phyloP scores from a whole-genome alignment of 1,140 invertebrate species.

The Tetramorium simillimum region DNA sequence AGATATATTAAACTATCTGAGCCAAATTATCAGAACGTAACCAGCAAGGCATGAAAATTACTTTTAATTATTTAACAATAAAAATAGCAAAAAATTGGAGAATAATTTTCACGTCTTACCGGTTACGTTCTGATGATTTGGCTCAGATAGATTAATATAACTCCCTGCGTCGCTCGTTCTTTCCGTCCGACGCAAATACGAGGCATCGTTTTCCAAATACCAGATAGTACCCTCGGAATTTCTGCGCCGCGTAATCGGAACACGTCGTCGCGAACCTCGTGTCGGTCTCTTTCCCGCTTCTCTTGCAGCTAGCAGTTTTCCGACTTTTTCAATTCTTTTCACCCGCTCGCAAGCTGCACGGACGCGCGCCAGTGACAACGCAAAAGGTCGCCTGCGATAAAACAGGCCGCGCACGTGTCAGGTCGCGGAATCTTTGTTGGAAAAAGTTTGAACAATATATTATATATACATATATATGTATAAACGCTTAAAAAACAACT shows the following conservation, averaged over 20 bases:
- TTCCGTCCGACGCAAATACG: conserved; percentile 70
- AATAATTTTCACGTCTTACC: too few species aligned
- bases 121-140: too few species aligned
- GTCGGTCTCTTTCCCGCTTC: neutral
- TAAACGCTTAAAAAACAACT: neutral
- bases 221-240: conserved; percentile 78
- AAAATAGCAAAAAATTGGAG: too few species aligned
- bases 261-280: conserved; percentile 45
- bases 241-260: conserved; percentile 76
- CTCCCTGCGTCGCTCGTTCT: conserved; percentile 20
- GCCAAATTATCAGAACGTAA: too few species aligned
- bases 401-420: conserved; percentile 12
- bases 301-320: neutral
- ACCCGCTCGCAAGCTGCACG: neutral
- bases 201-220: conserved; percentile 80
- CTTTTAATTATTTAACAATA: too few species aligned
- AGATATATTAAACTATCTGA: too few species aligned
- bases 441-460: conserved; percentile 6
- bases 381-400: conserved; percentile 10
- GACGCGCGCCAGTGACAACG: conserved; percentile 34
- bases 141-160: too few species aligned
- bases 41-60: too few species aligned
- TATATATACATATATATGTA: neutral
- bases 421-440: neutral
- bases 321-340: conserved; percentile 46